phyloP scores from a whole-genome alignment of 1,140 invertebrate species.

The Aricia agestis region DNA sequence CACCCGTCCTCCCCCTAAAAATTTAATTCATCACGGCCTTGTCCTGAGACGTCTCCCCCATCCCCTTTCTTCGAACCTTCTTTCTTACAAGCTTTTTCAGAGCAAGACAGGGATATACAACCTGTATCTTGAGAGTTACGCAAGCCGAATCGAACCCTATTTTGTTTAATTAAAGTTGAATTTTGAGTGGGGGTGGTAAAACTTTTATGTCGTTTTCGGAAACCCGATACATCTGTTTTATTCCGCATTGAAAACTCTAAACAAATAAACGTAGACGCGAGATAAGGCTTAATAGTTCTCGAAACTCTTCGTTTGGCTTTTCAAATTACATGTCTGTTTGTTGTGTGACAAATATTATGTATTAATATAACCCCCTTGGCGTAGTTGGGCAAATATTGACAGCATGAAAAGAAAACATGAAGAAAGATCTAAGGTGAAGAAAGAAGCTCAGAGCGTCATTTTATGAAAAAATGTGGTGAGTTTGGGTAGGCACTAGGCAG shows the following conservation, averaged over 20 bases:
- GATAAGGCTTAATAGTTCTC: conserved; percentile 55
- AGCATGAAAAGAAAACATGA: too few species aligned
- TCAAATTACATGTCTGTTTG: background rate
- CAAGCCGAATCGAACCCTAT: conserved; percentile 35
- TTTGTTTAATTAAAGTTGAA: conserved; percentile 13
- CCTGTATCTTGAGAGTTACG: conserved; percentile 36
- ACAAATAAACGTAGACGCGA: conserved; percentile 66
- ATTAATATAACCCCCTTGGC: too few species aligned
- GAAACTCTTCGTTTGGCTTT: conserved; percentile 10
- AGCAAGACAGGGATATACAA: conserved; percentile 47
- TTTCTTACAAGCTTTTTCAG: conserved; percentile 72
- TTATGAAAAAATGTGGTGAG: too few species aligned
- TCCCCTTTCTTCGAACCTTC: conserved; percentile 70
- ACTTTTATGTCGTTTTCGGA: conserved; percentile 36
- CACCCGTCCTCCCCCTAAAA: conserved; percentile 66
- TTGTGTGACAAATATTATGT: background rate
- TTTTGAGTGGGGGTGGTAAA: conserved; percentile 2
- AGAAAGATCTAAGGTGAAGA: too few species aligned
- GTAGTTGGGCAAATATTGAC: too few species aligned
- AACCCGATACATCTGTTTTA: conserved; percentile 56
- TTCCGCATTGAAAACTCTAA: conserved; percentile 68
- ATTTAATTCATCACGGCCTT: conserved; percentile 73
- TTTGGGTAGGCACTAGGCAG: too few species aligned
- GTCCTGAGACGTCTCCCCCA: conserved; percentile 63
- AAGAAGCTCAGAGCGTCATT: too few species aligned